Evolutionary conservation across 2,113 vertebrate genomes (phyloP).

Genomic region (Scatophagus argus): DNA sequence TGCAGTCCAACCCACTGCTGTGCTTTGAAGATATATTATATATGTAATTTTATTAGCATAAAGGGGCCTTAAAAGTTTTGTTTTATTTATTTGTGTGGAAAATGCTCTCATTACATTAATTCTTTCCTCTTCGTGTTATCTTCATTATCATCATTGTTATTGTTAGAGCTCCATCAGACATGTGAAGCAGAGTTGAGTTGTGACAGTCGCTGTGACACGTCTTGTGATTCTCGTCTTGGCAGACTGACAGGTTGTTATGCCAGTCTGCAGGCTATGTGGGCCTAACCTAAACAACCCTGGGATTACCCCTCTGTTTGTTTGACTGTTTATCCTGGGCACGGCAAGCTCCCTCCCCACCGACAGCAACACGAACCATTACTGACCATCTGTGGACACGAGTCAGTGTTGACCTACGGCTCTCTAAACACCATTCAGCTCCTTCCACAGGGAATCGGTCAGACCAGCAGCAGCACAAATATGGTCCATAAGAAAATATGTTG

Average conservation of each 20-base stretch:
- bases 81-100: neutral
- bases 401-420: conserved; percentile 69
- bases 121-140: too few relatives aligned
- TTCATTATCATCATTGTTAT: neutral
- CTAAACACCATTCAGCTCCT: conserved; percentile 58
- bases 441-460: conserved; percentile 47
- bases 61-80: neutral
- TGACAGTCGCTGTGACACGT: conserved; percentile 1
- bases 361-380: conserved; percentile 67
- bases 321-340: conserved; percentile 68
- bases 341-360: conserved; percentile 35
- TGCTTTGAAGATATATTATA: neutral
- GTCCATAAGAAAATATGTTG: neutral
- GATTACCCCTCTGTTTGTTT: conserved; percentile 74
- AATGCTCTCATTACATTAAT: too few relatives aligned
- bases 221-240: conserved; percentile 13
- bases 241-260: conserved; percentile 61
- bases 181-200: neutral
- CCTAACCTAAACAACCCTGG: conserved; percentile 63
- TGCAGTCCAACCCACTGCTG: neutral
- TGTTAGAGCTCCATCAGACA: neutral
- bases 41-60: neutral
- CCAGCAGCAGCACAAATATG: conserved; percentile 47
- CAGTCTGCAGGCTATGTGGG: conserved; percentile 46
- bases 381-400: conserved; percentile 76